phyloP scores from a whole-genome alignment of 2,888 invertebrate genomes.

The Nebria brevicollis region DNA sequence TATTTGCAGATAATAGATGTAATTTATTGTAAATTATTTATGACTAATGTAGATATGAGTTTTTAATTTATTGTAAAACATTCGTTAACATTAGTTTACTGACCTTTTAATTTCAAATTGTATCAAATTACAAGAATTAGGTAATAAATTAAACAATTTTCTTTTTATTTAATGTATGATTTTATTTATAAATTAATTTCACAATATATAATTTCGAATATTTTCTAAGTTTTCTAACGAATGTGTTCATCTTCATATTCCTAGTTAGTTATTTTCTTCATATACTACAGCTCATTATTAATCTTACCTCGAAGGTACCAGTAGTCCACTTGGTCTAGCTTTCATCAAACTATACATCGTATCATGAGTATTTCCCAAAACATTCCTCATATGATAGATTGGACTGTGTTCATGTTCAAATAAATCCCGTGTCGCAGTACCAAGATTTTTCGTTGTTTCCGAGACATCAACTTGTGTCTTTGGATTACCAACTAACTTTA shows the following conservation, averaged over 20 bases:
- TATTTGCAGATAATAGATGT: background rate
- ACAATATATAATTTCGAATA: background rate
- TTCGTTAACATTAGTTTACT: too few species aligned
- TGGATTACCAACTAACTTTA: constrained; percentile 55
- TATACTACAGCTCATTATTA: too few species aligned
- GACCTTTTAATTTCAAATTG: too few species aligned
- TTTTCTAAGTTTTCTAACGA: too few species aligned
- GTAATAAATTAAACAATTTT: background rate
- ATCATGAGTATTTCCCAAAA: constrained; percentile 59
- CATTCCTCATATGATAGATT: constrained; percentile 58
- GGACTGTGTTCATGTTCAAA: constrained; percentile 60
- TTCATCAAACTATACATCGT: constrained; percentile 47
- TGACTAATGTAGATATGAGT: too few species aligned
- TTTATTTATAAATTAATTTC: background rate
- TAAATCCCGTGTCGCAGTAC: constrained; percentile 57
- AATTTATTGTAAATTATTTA: too few species aligned
- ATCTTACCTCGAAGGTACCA: constrained; percentile 36
- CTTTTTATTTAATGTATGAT: background rate
- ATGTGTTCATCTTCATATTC: too few species aligned
- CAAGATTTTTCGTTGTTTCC: constrained; percentile 60
- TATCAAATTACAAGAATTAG: background rate
- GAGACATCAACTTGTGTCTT: constrained; percentile 57
- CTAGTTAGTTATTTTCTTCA: too few species aligned
- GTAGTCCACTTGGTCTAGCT: constrained; percentile 25
- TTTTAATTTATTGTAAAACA: too few species aligned